These are phyloP conservation scores for Odontamblyopus rebecca DNA, from an alignment of 2,797 vertebrate genomes.

Conservation along the genomic window DNA sequence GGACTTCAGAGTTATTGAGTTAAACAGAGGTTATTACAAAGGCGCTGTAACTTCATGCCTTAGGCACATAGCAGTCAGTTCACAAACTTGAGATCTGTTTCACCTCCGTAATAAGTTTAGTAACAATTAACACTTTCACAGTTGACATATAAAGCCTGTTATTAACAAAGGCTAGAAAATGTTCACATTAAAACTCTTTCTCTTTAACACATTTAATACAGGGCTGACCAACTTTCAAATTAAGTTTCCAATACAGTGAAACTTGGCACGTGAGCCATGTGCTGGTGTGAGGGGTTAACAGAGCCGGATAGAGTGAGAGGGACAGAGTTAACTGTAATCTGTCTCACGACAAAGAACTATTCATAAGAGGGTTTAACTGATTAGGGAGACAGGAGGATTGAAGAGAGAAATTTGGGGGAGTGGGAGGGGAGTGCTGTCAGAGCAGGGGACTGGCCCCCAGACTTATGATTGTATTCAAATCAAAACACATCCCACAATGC, in stretches of 20 bases:
- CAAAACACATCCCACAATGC: slow-evolving; percentile 85
- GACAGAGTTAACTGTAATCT: slow-evolving; percentile 83
- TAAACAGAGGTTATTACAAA: slow-evolving; percentile 37
- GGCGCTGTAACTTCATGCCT: slow-evolving; percentile 27
- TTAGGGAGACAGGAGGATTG: slow-evolving; percentile 81
- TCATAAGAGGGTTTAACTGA: slow-evolving; percentile 84
- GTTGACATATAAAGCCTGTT: not conserved
- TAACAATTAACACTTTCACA: not conserved
- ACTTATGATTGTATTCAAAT: slow-evolving; percentile 86
- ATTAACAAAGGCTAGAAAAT: not conserved
- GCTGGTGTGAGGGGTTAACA: slow-evolving; percentile 51
- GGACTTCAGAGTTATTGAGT: slow-evolving; percentile 44
- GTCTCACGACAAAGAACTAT: slow-evolving; percentile 83
- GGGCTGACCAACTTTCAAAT: not conserved
- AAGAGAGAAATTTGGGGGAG: slow-evolving; percentile 78
- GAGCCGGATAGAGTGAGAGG: slow-evolving; percentile 64
- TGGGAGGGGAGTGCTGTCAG: slow-evolving; percentile 65
- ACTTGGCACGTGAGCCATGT: slow-evolving; percentile 50
- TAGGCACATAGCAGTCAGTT: slow-evolving; percentile 33
- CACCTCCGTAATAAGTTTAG: slow-evolving; percentile 3
- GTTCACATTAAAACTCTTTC: not conserved
- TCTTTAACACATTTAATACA: not conserved
- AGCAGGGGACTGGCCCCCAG: slow-evolving; percentile 57
- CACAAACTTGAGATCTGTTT: slow-evolving; percentile 30
- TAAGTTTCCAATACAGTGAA: slow-evolving; percentile 35